Percentiles rank a stretch among this genome's conserved stretches.
phyloP scores from a whole-genome alignment of 1,140 invertebrate genomes.

The Trichoplusia ni region DNA sequence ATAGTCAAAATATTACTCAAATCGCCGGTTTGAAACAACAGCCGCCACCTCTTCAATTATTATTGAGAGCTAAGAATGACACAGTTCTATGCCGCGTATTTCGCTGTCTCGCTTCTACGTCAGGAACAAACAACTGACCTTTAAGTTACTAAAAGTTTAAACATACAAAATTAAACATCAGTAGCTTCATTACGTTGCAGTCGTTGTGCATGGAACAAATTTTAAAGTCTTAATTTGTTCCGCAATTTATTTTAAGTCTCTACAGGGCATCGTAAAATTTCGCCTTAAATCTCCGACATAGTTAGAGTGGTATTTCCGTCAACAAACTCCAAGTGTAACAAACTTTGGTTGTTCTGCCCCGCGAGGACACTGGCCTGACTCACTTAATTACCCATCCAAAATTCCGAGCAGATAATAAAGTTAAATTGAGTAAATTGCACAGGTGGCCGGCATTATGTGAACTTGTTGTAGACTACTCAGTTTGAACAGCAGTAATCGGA shows the following conservation, averaged over 20 bases:
- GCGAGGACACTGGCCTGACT: slow-evolving; percentile 29
- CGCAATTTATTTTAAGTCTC: background rate
- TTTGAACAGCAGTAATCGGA: slow-evolving; percentile 44
- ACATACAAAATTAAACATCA: no score
- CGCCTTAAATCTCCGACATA: background rate
- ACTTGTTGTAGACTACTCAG: slow-evolving; percentile 34
- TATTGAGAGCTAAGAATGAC: no score
- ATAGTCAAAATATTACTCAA: no score
- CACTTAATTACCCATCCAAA: slow-evolving; percentile 52
- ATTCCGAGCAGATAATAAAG: slow-evolving; percentile 55
- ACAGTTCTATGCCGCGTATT: no score
- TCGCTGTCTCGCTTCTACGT: no score
- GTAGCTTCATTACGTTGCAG: no score
- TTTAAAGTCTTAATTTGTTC: background rate
- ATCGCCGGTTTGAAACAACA: no score
- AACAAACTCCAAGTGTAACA: slow-evolving; percentile 27
- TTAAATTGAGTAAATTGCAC: slow-evolving; percentile 63
- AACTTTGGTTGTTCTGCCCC: slow-evolving; percentile 27
- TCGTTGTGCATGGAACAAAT: background rate
- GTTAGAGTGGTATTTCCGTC: background rate
- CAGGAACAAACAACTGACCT: no score
- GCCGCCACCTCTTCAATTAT: no score
- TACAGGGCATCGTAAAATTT: background rate
- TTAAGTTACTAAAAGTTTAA: no score
- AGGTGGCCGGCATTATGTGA: slow-evolving; percentile 51